Base-by-base conservation (phyloP, 2,888 invertebrate genomes). In the Andrena bucephala region DNA sequence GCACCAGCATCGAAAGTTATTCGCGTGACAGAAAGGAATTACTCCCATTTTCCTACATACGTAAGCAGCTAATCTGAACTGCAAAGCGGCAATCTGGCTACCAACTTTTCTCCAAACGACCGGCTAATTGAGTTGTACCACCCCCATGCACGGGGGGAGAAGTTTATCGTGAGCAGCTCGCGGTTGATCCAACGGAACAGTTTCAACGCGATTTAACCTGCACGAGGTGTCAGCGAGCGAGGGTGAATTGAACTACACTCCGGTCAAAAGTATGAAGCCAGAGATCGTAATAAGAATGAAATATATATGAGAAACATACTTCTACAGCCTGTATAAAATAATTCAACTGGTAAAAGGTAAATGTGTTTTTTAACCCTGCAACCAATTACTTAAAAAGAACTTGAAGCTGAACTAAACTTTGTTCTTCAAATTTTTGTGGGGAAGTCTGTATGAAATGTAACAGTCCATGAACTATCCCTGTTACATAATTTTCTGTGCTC, bases 11-110 rank as follows among this genome's bases (percentile, higher is more conserved):
- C 62, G 48, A 48, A 62, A 71, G 71, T 80, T 80, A 24, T 63
- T 81, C 63, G 81, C 81, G 81, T 81, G 81, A 80, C 72, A 50
- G 57, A 80, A 79, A 80, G 81, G 68, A 81, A 80, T 81, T 80
- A 81, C 72, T 36, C 36, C 57, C 81, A 50, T 81, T 68, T 72
- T 52, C 72, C 72, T 81, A 68, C 54, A 57, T 57, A 57, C 57
- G 72, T 80, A 81, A 80, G 80, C 68, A 65, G 72, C 72, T 73
- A 81, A 80, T 81, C 81, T 81, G 81, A 80, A 73, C 81, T 68
- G 81, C 36, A 68, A 81, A 81, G 71, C 81, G 81, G 81, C 81
- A 68, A 80, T 81, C 80, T 80, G 81, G 80, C 73, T 68, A 50
- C 67, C 68, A 81, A 81, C 81, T 81, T 81, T 81, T 66, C 80